Evolutionary conservation across 2,797 vertebrate genomes (phyloP).

Genomic region (Rhynchotus rufescens): DNA sequence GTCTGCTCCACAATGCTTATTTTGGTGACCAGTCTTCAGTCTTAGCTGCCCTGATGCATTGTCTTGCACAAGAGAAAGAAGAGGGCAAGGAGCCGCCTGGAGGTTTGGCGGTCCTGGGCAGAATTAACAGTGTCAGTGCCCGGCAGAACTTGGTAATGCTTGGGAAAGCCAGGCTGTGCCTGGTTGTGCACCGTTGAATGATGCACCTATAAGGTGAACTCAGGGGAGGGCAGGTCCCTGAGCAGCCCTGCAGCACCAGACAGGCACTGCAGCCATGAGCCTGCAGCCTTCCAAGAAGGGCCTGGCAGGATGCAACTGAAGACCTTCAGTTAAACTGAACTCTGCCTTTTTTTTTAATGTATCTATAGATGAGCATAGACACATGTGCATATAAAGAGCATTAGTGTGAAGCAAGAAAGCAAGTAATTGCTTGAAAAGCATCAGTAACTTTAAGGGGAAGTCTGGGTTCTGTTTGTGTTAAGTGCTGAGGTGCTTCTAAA

Average conservation of each 20-base stretch:
- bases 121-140: background rate
- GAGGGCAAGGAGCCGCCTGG: background rate
- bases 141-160: background rate
- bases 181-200: background rate
- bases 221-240: background rate
- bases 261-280: background rate
- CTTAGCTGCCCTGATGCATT: background rate
- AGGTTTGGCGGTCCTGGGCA: background rate
- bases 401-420: background rate
- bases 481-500: background rate
- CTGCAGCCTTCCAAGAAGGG: conserved; percentile 16
- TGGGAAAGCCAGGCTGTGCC: background rate
- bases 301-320: background rate
- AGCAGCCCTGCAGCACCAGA: background rate
- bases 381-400: background rate
- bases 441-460: background rate
- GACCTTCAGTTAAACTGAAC: conserved; percentile 44
- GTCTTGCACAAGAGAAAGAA: background rate
- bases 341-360: background rate
- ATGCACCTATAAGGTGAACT: conserved; percentile 39
- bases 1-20: background rate
- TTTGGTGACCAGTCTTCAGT: background rate
- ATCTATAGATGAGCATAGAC: background rate
- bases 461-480: background rate
- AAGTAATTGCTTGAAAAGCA: background rate